phyloP scores from a whole-genome alignment of 2,888 invertebrate genomes.

The Heliconius ethilla region DNA sequence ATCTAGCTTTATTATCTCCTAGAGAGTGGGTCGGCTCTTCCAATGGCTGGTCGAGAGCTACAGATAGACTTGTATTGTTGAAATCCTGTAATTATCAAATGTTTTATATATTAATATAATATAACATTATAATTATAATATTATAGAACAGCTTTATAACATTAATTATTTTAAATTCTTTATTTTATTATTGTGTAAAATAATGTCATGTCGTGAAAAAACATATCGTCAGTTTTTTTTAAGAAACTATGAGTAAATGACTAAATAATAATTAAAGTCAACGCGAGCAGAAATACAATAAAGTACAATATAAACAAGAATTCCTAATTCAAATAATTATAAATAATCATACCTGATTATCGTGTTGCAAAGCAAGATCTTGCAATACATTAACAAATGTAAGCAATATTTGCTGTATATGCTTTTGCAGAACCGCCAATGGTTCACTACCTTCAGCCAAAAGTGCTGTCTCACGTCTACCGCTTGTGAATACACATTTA shows the following conservation, averaged over 20 bases:
- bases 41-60: constrained; percentile 70
- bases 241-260: neutral
- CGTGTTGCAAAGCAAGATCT: constrained; percentile 86
- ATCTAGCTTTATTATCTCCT: constrained; percentile 67
- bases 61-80: constrained; percentile 72
- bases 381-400: constrained; percentile 86
- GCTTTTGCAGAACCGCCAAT: constrained; percentile 59
- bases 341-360: constrained; percentile 58
- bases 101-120: neutral
- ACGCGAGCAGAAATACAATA: neutral
- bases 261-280: neutral
- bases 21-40: constrained; percentile 54
- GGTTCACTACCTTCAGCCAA: constrained; percentile 69
- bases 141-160: neutral
- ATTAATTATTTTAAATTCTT: neutral
- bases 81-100: constrained; percentile 60
- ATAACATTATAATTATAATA: neutral
- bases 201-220: neutral
- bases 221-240: neutral
- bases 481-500: constrained; percentile 68
- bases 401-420: constrained; percentile 83
- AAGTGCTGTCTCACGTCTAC: constrained; percentile 70
- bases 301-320: neutral
- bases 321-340: neutral
- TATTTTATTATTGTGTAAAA: neutral